Base-by-base conservation (phyloP, 2,888 invertebrate genomes). In the Dioctria linearis region DNA sequence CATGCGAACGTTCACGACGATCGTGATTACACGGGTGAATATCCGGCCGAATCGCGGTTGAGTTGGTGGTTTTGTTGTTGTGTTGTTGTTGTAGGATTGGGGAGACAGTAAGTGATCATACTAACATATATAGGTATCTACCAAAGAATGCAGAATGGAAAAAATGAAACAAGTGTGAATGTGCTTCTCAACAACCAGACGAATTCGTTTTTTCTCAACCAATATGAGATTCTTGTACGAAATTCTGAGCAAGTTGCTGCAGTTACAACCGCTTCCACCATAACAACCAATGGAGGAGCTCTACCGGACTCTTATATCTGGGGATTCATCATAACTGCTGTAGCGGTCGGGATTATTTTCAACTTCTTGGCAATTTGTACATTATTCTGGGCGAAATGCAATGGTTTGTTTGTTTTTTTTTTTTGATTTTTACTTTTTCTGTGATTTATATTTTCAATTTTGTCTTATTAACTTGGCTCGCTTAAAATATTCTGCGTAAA, bases 301-400 rank as follows among this genome's bases (percentile, higher is more conserved):
- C 37, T 82, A 8, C 65, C 78, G 13, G 78, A 82, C 69, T 37
- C 79, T 5, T 82, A 80, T 59, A 79, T 82, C 71, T 82, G 82
- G 82, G 79, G 67, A 69, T 81, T 83, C 42, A 42, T 82, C 39
- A 51, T 51, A 51, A 76, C 65, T 9, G 69, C 80, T 37, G 78
- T 80, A 54, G 25, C 67, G 54, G 39, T 80, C 42, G 81, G 83
- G 9, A 67, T 81, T 63, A 57, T 83, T 49, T 43, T 82, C 8
- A 82, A 82, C 54, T 61, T 83, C 37, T 66, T 79, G 57, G 57
- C 80, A 57, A 80, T 82, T 49, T 66, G 46, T 63, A 81, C 78
- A 42, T 73, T 83, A 13, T 75, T 83, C 49, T 80, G 80, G 49
- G 80, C 80, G 40, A 82, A 80, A 63, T 81, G 83, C 66, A 80